Conservation (phyloP, 2,888 invertebrate species). For the Zonitis immaculata region DNA sequence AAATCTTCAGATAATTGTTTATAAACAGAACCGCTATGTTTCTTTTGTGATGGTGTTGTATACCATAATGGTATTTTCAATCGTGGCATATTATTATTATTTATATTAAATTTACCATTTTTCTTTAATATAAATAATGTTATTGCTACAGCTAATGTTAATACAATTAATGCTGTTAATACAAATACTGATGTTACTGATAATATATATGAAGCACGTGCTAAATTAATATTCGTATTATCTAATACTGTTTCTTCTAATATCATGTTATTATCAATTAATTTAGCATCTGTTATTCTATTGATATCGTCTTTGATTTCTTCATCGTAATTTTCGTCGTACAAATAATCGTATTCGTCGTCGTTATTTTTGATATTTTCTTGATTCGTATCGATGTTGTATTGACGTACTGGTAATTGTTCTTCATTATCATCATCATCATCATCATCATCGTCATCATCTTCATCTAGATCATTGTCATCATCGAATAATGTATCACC, state of each 20-base stretch:
- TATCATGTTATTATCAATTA: neutral
- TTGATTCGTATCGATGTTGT: constrained; percentile 4
- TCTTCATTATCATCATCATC: constrained; percentile 39
- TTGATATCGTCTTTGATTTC: constrained; percentile 23
- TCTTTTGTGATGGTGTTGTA: constrained; percentile 52
- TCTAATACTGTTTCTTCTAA: constrained; percentile 15
- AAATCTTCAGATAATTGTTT: constrained; percentile 75
- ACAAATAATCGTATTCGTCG: constrained; percentile 43
- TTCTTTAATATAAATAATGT: constrained; percentile 41
- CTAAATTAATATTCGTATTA: constrained; percentile 28
- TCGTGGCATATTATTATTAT: constrained; percentile 40
- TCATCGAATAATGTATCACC: neutral
- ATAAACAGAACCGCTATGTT: constrained; percentile 71
- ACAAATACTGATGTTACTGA: constrained; percentile 54
- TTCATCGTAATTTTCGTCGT: constrained; percentile 40
- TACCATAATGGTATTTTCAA: constrained; percentile 44
- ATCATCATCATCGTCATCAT: constrained; percentile 47
- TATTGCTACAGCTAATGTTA: constrained; percentile 49
- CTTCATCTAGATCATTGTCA: constrained; percentile 34
- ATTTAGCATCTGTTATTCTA: constrained; percentile 7
- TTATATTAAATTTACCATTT: constrained; percentile 36
- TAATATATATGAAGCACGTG: constrained; percentile 36
- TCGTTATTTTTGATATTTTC: constrained; percentile 1
- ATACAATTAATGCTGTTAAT: constrained; percentile 53
- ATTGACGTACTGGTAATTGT: constrained; percentile 6